Conservation (phyloP, 2,797 vertebrate species). For the Danio aesculapii region DNA sequence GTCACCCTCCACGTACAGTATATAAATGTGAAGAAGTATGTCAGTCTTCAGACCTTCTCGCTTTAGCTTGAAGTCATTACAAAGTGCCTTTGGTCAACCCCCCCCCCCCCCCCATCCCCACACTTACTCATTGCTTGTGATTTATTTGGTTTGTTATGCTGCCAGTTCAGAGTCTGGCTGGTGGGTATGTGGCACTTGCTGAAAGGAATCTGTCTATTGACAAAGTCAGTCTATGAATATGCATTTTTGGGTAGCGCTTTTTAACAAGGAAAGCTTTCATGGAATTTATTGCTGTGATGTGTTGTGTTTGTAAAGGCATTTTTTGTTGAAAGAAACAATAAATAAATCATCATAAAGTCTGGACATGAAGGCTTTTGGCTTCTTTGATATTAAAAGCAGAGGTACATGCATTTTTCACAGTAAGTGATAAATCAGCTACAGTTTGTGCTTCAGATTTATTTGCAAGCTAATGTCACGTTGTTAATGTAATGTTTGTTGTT, state of each 20-base stretch:
- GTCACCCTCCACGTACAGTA: not conserved
- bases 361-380: conserved; percentile 1
- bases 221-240: conserved; percentile 10
- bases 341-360: conserved; percentile 15
- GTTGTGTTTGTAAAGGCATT: conserved; percentile 7
- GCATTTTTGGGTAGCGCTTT: not conserved
- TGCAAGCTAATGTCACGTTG: not conserved
- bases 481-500: not conserved
- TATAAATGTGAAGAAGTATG: conserved; percentile 27
- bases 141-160: conserved; percentile 40
- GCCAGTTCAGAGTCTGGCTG: conserved; percentile 21
- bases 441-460: not conserved
- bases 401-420: conserved; percentile 13
- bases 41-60: conserved; percentile 15
- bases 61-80: conserved; percentile 38
- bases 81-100: conserved; percentile 1
- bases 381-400: conserved; percentile 2
- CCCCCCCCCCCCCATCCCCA: too few relatives aligned
- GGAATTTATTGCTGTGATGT: not conserved
- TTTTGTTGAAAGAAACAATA: conserved; percentile 4
- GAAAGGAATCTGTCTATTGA: not conserved
- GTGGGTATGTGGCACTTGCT: conserved; percentile 20
- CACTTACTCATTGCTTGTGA: not conserved
- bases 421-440: conserved; percentile 6
- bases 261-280: conserved; percentile 15